These are phyloP conservation scores for Sminthurinus aureus DNA, from an alignment of 2,888 invertebrate genomes.

Conservation along the genomic window DNA sequence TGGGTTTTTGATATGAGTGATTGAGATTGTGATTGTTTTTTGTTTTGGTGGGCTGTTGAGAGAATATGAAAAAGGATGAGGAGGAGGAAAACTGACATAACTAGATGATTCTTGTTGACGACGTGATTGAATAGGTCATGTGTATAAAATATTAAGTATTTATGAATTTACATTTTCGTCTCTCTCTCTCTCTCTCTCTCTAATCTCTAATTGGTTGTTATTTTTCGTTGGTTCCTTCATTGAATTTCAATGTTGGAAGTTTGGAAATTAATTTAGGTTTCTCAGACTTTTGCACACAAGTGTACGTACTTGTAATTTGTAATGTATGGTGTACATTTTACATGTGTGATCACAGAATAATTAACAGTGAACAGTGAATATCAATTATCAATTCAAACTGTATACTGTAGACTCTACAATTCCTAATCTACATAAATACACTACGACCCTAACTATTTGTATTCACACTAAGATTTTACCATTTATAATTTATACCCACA, in stretches of 20 bases:
- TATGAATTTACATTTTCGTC: not conserved
- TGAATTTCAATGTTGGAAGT: not conserved
- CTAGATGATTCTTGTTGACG: constrained; percentile 6
- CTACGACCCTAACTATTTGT: too few relatives aligned
- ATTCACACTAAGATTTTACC: too few relatives aligned
- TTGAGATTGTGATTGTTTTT: not conserved
- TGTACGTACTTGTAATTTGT: too few relatives aligned
- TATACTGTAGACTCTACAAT: too few relatives aligned
- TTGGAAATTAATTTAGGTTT: not conserved
- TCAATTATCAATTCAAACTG: too few relatives aligned
- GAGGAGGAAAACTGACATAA: not conserved
- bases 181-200: not conserved
- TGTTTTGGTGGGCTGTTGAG: not conserved
- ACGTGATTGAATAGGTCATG: constrained; percentile 9
- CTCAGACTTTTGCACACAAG: not conserved
- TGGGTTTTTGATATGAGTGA: not conserved
- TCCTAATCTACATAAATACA: too few relatives aligned
- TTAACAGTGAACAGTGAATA: too few relatives aligned
- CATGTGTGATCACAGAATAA: too few relatives aligned
- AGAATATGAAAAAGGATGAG: not conserved
- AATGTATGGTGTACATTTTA: not conserved
- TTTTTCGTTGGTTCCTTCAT: not conserved
- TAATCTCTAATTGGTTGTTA: too few relatives aligned
- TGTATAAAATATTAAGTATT: not conserved
- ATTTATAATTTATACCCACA: too few relatives aligned